These are phyloP conservation scores for Geococcyx californianus DNA, from an alignment of 2,113 vertebrate genomes.

Conservation along the genomic window DNA sequence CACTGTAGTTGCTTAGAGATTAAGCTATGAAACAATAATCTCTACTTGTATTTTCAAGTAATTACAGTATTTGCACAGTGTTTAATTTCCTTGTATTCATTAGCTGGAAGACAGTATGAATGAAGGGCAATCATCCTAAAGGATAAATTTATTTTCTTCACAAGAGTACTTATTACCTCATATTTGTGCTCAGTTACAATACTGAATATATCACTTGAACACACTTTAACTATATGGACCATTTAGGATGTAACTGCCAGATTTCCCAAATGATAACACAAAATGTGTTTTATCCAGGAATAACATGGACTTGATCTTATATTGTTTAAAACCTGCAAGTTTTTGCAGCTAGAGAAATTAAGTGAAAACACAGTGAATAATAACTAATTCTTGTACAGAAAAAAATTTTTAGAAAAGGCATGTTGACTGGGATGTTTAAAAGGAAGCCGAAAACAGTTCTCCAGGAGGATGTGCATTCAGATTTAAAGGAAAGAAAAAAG, in stretches of 20 bases:
- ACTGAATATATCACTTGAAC: neutral
- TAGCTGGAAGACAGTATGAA: neutral
- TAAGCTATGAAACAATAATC: neutral
- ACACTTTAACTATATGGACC: neutral
- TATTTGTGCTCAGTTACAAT: neutral
- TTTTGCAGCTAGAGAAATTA: neutral
- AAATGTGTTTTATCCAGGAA: neutral
- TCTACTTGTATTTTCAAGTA: neutral
- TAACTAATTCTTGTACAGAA: neutral
- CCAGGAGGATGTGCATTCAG: neutral
- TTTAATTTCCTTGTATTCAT: neutral
- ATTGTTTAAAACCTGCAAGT: neutral
- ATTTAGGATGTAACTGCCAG: neutral
- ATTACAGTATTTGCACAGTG: neutral
- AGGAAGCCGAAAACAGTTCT: neutral
- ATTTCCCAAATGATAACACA: neutral
- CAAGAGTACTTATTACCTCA: neutral
- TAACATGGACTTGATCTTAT: neutral
- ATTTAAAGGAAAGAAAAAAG: neutral
- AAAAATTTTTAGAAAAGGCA: neutral
- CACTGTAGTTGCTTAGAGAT: neutral
- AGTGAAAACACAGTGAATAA: neutral
- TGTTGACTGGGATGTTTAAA: neutral
- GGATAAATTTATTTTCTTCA: neutral
- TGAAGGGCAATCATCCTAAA: neutral